These are phyloP conservation scores for Amblyornis subalaris DNA, from an alignment of 2,113 vertebrate genomes.

Conservation along the genomic window DNA sequence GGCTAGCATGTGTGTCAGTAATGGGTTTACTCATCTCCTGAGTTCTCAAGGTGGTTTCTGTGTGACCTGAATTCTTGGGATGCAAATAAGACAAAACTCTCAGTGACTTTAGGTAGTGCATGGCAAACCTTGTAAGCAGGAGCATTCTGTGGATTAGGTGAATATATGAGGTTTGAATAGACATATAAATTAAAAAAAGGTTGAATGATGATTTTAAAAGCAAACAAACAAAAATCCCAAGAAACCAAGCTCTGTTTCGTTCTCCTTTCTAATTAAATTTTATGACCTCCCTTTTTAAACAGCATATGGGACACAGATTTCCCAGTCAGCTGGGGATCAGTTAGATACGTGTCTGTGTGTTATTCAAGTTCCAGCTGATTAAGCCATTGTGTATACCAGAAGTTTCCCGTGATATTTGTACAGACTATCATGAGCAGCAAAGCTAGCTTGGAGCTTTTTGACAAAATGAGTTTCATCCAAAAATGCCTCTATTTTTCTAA, in stretches of 20 bases:
- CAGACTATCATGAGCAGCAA: not conserved
- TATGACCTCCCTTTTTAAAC: slow-evolving; percentile 1
- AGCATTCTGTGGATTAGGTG: not conserved
- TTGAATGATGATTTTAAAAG: not conserved
- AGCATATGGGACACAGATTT: slow-evolving; percentile 46
- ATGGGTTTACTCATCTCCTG: not conserved
- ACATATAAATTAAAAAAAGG: not conserved
- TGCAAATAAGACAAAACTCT: not conserved
- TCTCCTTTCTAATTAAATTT: slow-evolving; percentile 40
- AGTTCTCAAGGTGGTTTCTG: not conserved
- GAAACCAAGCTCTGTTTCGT: not conserved
- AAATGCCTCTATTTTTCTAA: not conserved
- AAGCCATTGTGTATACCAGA: not conserved
- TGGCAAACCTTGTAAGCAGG: not conserved
- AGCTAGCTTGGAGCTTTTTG: not conserved
- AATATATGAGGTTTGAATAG: not conserved
- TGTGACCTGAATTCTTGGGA: not conserved
- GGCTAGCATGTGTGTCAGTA: not conserved
- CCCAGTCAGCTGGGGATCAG: slow-evolving; percentile 28
- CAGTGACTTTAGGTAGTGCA: not conserved
- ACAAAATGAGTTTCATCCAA: not conserved
- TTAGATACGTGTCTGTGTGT: not conserved
- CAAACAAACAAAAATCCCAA: not conserved
- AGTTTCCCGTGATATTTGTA: slow-evolving; percentile 14
- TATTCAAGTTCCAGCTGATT: slow-evolving; percentile 33